Base-by-base conservation (phyloP, 2,797 vertebrate genomes). In the Sebastes steindachneri region DNA sequence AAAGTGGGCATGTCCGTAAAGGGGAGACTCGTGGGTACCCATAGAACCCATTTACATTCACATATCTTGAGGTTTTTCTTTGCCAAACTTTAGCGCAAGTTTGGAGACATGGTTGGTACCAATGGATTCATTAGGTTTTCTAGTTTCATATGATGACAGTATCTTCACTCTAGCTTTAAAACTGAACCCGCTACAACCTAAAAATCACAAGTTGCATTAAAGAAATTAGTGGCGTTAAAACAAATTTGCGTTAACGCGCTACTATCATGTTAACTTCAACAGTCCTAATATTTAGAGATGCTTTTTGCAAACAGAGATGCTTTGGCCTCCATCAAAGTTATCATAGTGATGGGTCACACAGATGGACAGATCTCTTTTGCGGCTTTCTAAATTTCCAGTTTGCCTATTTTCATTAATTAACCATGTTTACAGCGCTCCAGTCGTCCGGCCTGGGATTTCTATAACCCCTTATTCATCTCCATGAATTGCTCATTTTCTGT, bases 401-500 rank as follows among this genome's bases (percentile, higher is more conserved):
- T 71, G 29, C 17, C 25, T 35, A 65, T 70, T 59, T 80, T 72
- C 35, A 68, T 41, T 76, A 76, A 83, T 82, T 75, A 68, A 83
- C 11, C 29, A 58, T 77, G 57, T 77, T 89, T 78, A 77, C 11
- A 80, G 69, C 78, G 15, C 75, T 76, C 71, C n/a, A 81, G 64
- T 76, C 7, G 8, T 58, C 77, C 10, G 21, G 57, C 64, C 72
- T 81, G 23, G 48, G 68, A 71, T 86, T 77, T 70, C 71, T 73
- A 58, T 21, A 45, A 6, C 53, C 60, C 41, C 28, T 35, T 4
- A 75, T 33, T 78, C 70, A 68, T 59, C 25, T 23, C 26, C 41
- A 68, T 80, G 57, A 79, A 82, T 79, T 69, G 74, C 76, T 77
- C 35, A 75, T 83, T 86, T 80, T 75, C 65, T 83, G 71, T 80